phyloP scores from a whole-genome alignment of 2,888 invertebrate species.

The Plagiodera versicolora region DNA sequence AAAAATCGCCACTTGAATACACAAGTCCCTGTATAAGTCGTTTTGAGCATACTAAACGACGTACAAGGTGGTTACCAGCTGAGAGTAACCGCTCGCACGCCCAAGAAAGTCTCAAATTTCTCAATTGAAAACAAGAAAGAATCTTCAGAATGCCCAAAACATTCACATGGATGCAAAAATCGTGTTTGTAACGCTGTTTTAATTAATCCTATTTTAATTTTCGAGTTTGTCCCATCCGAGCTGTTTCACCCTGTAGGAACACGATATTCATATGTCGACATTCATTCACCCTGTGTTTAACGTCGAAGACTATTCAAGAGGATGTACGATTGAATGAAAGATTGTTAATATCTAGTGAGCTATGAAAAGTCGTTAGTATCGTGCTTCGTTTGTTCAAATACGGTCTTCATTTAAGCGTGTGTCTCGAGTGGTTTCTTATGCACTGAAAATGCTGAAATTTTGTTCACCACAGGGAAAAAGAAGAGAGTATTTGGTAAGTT shows the following conservation, averaged over 20 bases:
- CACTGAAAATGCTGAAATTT: slow-evolving; percentile 52
- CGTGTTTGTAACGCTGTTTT: no score
- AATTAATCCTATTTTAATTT: no score
- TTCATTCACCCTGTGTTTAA: slow-evolving; percentile 5
- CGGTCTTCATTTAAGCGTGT: slow-evolving; percentile 18
- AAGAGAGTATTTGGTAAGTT: slow-evolving; percentile 39
- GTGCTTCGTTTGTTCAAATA: slow-evolving; percentile 21
- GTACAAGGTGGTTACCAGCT: no score
- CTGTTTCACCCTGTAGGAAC: neutral
- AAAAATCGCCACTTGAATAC: slow-evolving; percentile 33
- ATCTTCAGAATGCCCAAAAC: no score
- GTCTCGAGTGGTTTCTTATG: slow-evolving; percentile 4
- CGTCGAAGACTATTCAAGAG: slow-evolving; percentile 8
- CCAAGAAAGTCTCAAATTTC: no score
- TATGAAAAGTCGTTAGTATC: slow-evolving; percentile 26
- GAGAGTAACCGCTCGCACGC: slow-evolving; percentile 3
- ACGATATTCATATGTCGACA: neutral
- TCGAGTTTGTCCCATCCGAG: neutral
- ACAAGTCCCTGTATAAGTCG: slow-evolving; percentile 20
- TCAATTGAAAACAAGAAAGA: no score
- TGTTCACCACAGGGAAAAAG: slow-evolving; percentile 50
- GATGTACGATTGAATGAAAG: slow-evolving; percentile 26
- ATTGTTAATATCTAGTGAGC: slow-evolving; percentile 28
- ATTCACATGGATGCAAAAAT: no score
- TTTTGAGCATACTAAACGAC: slow-evolving; percentile 28